Evolutionary conservation across 2,113 vertebrate species (phyloP).

Genomic region (Butorides virescens): DNA sequence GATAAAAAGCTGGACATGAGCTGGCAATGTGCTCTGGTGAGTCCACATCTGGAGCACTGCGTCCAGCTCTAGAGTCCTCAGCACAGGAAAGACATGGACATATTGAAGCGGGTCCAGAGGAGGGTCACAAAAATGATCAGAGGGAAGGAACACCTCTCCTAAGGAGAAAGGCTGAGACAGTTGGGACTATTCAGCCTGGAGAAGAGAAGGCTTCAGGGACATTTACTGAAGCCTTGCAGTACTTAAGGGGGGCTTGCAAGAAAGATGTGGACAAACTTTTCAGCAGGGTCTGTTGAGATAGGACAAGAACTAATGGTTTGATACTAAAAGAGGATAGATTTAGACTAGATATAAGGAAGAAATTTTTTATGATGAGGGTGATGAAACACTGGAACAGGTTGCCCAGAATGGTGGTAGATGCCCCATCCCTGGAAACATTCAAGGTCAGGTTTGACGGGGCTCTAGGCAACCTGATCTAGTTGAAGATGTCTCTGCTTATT

Average conservation of each 20-base stretch:
- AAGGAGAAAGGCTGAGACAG: neutral
- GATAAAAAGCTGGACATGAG: neutral
- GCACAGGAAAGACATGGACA: neutral
- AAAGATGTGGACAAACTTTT: neutral
- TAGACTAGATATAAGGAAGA: neutral
- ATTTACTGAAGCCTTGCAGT: neutral
- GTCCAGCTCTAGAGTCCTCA: neutral
- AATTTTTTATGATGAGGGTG: neutral
- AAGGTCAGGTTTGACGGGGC: neutral
- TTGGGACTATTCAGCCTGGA: neutral
- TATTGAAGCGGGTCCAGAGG: neutral
- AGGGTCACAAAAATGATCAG: neutral
- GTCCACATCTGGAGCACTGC: fast-evolving
- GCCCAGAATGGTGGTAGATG: neutral
- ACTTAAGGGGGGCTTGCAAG: neutral
- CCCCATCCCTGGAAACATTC: neutral
- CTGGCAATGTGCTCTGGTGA: neutral
- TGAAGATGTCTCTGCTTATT: neutral
- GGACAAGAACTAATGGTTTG: neutral
- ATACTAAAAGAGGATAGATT: neutral
- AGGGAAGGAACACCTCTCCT: neutral
- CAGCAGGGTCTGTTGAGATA: neutral
- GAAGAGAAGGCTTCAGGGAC: neutral
- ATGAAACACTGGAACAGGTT: neutral
- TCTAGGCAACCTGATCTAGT: neutral